Evolutionary conservation across 2,797 vertebrate genomes (phyloP), one percentile per base, ranked within the genome.

Genomic region (Danio choprae): DNA sequence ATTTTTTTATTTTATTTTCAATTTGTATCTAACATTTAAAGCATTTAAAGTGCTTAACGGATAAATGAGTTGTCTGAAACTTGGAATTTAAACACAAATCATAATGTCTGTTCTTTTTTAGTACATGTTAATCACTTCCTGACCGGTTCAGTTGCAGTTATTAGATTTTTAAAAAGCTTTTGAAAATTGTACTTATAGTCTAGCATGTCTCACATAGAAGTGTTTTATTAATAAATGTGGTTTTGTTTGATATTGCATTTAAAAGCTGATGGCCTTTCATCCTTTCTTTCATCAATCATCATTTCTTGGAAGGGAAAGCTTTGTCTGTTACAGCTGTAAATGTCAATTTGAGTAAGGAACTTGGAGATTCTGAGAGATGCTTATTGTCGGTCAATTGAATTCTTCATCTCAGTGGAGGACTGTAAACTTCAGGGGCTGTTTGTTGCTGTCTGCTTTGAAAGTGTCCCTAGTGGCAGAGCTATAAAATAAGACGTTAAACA

Each of bases 401-500:
- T 36, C 5, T 60, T 40, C 41, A 62, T 79, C 44, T 41, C 44
- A 51, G 13, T 13, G 13, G 18, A 62, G 46, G 15, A 79, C 56
- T 41, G 56, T 70, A 70, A 78, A 48, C 65, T 51, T 62, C 8
- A 7, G 9, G 43, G 58, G 15, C 38, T 53, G 58, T 62, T 70
- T 70, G 13, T 55, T 79, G 46, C 38, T 53, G 56, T 75, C n/a
- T 75, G 38, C 44, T 40, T 16, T 53, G 5, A 70, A 70, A 60
- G 77, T 70, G 77, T 71, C 67, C 67, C 67, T 43, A 53, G 46
- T 71, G 67, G 48, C 36, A 22, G 38, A 51, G 67, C 65, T 71
- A 79, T 79, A 62, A 71, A 71, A 71, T n/a, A 71, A 79, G 67
- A 38, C 5, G 46, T 62, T 63, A 71, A 79, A 63, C 56, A 53